Evolutionary conservation across 2,888 invertebrate species (phyloP), one percentile per base, ranked within the genome.

Genomic region (Tuberolachnus salignus): DNA sequence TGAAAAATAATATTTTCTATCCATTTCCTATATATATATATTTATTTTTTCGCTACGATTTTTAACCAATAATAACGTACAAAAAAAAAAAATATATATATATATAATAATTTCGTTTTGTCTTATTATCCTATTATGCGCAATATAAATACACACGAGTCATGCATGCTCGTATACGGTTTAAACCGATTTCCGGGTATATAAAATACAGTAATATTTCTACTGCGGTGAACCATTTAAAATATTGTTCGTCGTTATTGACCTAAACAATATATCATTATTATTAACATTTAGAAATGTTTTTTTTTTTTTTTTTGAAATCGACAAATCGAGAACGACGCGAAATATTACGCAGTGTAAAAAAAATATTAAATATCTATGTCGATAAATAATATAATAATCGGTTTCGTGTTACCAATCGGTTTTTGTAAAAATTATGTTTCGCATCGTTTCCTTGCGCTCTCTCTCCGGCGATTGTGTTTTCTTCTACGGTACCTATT

Each of bases 101-200:
- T n/a, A 34, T 4, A 34, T 34, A 34, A 34, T 34, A 34, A 34
- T 34, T 34, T 34, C 34, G 34, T 34, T 34, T 34, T 6, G 34
- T 34, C 3, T n/a, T 34, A 34, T 34, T 34, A 34, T 34, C 34
- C 34, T 6, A 34, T 34, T 34, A 34, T 34, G 6, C 34, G 34
- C 6, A 6, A 34, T 34, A 34, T 34, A 4, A 4, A 34, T 21
- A 16, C 16, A 59, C 26, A 8, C 16, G 26, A 26, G 14, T 59
- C 16, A 16, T 16, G 26, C 59, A 14, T 26, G 23, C 16, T 59
- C n/a, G 9, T 59, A n/a, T 23, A 59, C 23, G 59, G 16, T 26
- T 59, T 16, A 59, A 59, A 42, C 42, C 21, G 21, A 64, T 66
- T 66, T 66, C 66, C 66, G 46, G 42, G n/a, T n/a, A n/a, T 21